Conservation (phyloP, 2,888 invertebrate species). For the Leptinotarsa rubiginosa region DNA sequence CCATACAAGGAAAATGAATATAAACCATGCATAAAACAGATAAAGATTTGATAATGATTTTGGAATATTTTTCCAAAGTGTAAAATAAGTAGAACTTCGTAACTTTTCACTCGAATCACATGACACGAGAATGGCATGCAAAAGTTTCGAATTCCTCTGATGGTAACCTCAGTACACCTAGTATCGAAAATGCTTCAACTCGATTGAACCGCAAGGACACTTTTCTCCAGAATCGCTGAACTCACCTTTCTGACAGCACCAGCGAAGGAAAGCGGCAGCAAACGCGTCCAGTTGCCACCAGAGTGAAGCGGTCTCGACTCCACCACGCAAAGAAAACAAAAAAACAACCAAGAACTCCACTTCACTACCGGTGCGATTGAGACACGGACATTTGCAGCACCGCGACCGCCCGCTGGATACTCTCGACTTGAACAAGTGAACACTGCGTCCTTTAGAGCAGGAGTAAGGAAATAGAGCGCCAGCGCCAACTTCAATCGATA, state of each 20-base stretch:
- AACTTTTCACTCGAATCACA: too few species aligned
- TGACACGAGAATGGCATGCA: too few species aligned
- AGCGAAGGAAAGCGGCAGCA: conserved; percentile 18
- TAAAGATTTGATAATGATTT: too few species aligned
- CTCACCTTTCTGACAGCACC: conserved; percentile 34
- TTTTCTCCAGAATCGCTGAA: background rate
- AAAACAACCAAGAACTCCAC: conserved; percentile 22
- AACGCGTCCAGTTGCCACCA: conserved; percentile 18
- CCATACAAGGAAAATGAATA: too few species aligned
- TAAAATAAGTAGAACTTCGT: too few species aligned
- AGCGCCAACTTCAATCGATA: conserved; percentile 60
- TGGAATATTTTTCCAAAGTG: too few species aligned
- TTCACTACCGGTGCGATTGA: conserved; percentile 36
- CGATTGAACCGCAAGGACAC: background rate
- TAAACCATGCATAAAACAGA: too few species aligned
- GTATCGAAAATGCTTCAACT: too few species aligned
- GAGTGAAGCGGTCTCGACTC: conserved; percentile 16
- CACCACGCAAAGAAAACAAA: conserved; percentile 9
- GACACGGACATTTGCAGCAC: conserved; percentile 31
- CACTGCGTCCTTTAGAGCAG: conserved; percentile 53
- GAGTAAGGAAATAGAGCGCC: conserved; percentile 48
- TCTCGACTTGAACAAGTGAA: conserved; percentile 29
- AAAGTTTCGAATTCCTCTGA: too few species aligned
- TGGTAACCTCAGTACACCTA: too few species aligned
- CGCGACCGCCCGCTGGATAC: conserved; percentile 28